Evolutionary conservation across 1,140 invertebrate genomes (phyloP), one percentile per base, ranked within the genome.

Genomic region (Lysiphlebus fabarum): DNA sequence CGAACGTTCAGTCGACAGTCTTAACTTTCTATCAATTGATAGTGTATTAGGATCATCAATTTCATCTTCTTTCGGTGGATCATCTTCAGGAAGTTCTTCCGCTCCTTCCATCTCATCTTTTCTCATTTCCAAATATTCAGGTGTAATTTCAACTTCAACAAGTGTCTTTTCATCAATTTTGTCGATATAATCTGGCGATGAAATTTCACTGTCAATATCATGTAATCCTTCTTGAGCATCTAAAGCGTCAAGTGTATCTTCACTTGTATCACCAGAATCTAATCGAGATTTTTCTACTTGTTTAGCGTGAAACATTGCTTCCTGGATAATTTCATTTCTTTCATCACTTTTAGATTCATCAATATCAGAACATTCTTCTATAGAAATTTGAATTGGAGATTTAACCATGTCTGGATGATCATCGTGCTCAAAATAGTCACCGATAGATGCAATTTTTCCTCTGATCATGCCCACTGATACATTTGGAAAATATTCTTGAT

Each of bases 381-480:
- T 80, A 0, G 79, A 79, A 59, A 80, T 80, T 62, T 79, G 79
- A 54, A 77, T 80, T 6, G 77, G 75, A 11, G 78, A 80, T 54
- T 77, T 79, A 0, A 79, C 75, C 73, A 77, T 79, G 14, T 81
- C 76, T 26, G 72, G 65, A 36, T 34, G 14, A 12, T 67, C 67
- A 44, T 75, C 66, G 3, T 64, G 65, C 58, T 76, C 71, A 10
- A 71, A 70, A 45, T 74, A 70, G 14, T 71, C 69, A 0, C 64
- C 50, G 42, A 63, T 54, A 42, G 45, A 58, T 42, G 64, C 56
- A 1, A 48, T 59, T 7, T 64, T 63, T 8, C 65, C 56, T 37
- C 50, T 54, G 40, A 59, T 53, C 7, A 53, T 51, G 11, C 45
- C 62, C 7, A 76, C 66, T 10, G 68, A 76, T 26, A 75, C 74